Evolutionary conservation across 2,797 vertebrate genomes (phyloP), one percentile per base, ranked within the genome.

Genomic region (Manis crassicaudata): DNA sequence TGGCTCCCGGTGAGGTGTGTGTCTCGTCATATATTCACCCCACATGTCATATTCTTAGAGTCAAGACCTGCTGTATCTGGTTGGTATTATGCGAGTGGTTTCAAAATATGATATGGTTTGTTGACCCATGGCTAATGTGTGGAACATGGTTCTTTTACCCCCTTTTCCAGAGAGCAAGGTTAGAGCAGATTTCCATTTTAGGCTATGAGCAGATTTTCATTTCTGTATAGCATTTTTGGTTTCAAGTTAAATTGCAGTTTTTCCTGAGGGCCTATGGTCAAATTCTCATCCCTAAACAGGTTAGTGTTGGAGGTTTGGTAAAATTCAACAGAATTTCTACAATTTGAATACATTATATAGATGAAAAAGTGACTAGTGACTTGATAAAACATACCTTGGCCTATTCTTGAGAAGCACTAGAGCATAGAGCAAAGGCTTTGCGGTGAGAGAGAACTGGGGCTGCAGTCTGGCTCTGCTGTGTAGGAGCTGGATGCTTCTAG

Each of bases 211-310:
- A 77, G 18, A 67, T n/a, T 77, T 86, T 86, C 75, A 46, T 79
- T 84, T 95, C 37, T 82, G 2, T 32, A 25, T n/a, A 32, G 10
- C 7, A 32, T 72, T 68, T 76, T 32, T 63, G 3, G 27, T 67
- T 92, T 81, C 60, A 94, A 87, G 56, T 87, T 87, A 62, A 86
- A 17, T 43, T 29, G 16, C 11, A 82, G 46, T 43, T 91, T 91
- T 82, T 54, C 7, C 5, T 94, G 92, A 35, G 18, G 72, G 67
- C 6, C 2, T 75, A 5, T 37, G n/a, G 54, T 88, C 40, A 84
- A 80, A 87, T 86, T 87, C 18, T 70, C 62, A 43, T 81, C n/a
- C 18, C 56, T 70, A 68, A 92, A 1, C 23, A 92, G 68, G 20
- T 50, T 94, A 63, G 72, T 94, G 17, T 56, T 88, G 52, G n/a